Evolutionary conservation across 1,140 invertebrate genomes (phyloP), one percentile per base, ranked within the genome.

Genomic region (Drosophila setifemur): DNA sequence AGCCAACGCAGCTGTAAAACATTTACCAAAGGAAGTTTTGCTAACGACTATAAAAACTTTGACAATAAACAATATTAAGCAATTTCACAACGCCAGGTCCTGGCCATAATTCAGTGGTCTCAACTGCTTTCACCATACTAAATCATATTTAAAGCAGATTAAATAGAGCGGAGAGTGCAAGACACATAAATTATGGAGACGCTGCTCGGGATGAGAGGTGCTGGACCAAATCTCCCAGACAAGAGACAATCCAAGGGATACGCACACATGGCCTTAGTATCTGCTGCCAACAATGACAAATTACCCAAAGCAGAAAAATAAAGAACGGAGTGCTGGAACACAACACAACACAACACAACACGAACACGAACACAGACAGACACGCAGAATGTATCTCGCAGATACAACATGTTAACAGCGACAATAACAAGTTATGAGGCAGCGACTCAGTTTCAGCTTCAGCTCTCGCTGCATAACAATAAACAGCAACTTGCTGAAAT

Each of bases 391-490:
- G 73, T 78, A 83, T 77, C 73, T 83, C 39, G 44, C 52, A 79
- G 70, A 85, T 78, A 85, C 79, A 71, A 53, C 54, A 81, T 86
- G 81, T 86, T 85, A 85, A 85, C 81, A 85, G 76, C 43, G 74
- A 85, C 79, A 85, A 83, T 74, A 83, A 83, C 81, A 83, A 85
- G 74, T 79, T 86, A 86, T 81, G 75, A 63, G 70, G 37, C 58
- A 63, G 39, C 40, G 50, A 60, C 55, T 58, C 48, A n/a, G 12
- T 11, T 11, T 8, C 48, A 23, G 16, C 64, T 33, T 11, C 29
- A 26, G 39, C 42, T 23, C 49, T 64, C 29, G 40, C 61, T 55
- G 58, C 66, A 82, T 82, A 72, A 85, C 79, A 85, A 85, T 85
- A 85, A 85, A 64, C 60, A 74, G 57, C 60, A 74, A 83, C 54